Conservation (phyloP, 2,113 vertebrate species). For the Vimba vimba region DNA sequence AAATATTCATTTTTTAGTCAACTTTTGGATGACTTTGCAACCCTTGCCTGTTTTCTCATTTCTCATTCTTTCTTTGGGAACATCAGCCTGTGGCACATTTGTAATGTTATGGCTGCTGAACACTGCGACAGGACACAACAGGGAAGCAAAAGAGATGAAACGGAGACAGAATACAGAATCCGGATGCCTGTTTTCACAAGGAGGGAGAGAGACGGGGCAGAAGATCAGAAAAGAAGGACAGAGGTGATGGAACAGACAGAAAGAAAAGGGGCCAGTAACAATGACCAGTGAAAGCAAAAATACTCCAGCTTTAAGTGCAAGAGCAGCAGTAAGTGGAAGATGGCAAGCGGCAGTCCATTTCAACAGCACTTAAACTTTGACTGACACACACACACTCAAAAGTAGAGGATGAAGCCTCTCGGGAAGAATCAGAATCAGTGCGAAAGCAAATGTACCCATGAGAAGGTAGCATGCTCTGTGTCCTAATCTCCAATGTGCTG, state of each 20-base stretch:
- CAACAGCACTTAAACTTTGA: constrained; percentile 25
- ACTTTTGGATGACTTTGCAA: not conserved
- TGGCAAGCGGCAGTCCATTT: not conserved
- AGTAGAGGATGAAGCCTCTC: constrained; percentile 40
- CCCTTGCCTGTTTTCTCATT: too few species aligned
- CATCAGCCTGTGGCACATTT: not conserved
- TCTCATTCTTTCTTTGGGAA: too few species aligned
- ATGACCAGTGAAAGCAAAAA: constrained; percentile 4
- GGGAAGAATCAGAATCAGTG: constrained; percentile 61
- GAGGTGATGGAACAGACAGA: constrained; percentile 4
- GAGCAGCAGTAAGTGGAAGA: constrained; percentile 25
- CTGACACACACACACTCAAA: constrained; percentile 26
- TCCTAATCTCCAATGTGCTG: not conserved
- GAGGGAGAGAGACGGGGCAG: constrained; percentile 19
- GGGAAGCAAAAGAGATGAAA: not conserved
- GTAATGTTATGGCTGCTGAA: not conserved
- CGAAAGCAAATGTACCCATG: constrained; percentile 28
- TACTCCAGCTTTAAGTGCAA: constrained; percentile 23
- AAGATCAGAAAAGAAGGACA: constrained; percentile 12
- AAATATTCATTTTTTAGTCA: not conserved
- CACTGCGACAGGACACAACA: not conserved
- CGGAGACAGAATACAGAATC: not conserved
- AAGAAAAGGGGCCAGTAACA: constrained; percentile 14
- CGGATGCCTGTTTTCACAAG: not conserved
- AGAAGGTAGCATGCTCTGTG: not conserved